These are phyloP conservation scores for Gonatopus flavifemur DNA, from an alignment of 1,140 invertebrate genomes.

Conservation along the genomic window DNA sequence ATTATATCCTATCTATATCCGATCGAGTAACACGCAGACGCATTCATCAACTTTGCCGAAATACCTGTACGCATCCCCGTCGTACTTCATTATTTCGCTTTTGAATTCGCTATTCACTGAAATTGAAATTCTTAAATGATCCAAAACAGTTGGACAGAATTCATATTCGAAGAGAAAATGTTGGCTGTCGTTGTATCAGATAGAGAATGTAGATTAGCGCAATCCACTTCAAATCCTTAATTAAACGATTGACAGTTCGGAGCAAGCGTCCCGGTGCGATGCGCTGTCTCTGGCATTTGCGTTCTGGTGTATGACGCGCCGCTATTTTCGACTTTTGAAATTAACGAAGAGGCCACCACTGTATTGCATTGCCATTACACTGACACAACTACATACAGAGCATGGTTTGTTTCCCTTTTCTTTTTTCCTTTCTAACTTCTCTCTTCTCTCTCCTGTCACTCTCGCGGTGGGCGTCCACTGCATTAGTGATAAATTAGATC, in stretches of 20 bases:
- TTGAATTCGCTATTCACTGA: too few relatives aligned
- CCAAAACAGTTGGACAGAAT: too few relatives aligned
- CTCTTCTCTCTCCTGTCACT: conserved; percentile 28
- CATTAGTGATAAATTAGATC: conserved; percentile 53
- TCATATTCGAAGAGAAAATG: too few relatives aligned
- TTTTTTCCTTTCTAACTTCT: too few relatives aligned
- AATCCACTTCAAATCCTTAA: conserved; percentile 36
- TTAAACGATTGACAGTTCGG: conserved; percentile 50
- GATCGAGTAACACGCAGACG: too few relatives aligned
- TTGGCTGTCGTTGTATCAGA: conserved; percentile 16
- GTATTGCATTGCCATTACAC: too few relatives aligned
- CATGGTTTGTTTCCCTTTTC: conserved; percentile 23
- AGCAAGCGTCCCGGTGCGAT: conserved; percentile 19
- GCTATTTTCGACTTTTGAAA: conserved; percentile 48
- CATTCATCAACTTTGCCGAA: too few relatives aligned
- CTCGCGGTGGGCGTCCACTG: conserved; percentile 47
- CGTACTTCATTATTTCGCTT: too few relatives aligned
- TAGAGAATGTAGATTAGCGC: conserved; percentile 19
- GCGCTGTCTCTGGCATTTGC: conserved; percentile 8
- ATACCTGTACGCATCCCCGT: too few relatives aligned
- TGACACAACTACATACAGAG: not conserved
- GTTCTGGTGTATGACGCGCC: conserved; percentile 22
- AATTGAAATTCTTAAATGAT: too few relatives aligned
- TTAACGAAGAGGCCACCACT: conserved; percentile 12
- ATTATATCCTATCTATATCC: too few relatives aligned